A percentile compares a stretch with the other conserved stretches of the same genome.
These are phyloP conservation scores for Idaea aversata DNA, from an alignment of 2,888 invertebrate genomes.

Conservation along the genomic window DNA sequence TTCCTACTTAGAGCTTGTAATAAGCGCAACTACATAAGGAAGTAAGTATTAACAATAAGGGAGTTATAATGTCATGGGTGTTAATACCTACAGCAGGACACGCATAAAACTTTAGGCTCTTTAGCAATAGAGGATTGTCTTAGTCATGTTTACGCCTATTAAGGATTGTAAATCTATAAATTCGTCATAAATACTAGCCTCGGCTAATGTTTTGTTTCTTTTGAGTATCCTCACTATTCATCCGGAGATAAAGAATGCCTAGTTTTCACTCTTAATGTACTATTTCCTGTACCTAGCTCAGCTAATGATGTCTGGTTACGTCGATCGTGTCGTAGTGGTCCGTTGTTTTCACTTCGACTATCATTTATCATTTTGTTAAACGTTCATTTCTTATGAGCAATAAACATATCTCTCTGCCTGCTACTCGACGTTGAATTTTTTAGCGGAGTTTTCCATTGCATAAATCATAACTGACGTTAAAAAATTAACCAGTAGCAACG, in stretches of 20 bases:
- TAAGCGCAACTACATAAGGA: too few species aligned
- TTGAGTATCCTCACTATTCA: constrained; percentile 31
- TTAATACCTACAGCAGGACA: too few species aligned
- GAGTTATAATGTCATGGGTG: too few species aligned
- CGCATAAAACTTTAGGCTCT: neutral
- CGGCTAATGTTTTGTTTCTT: constrained; percentile 14
- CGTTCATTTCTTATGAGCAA: constrained; percentile 25
- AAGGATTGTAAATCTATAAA: neutral
- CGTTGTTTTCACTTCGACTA: constrained; percentile 43
- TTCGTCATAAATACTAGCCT: neutral
- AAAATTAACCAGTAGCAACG: neutral
- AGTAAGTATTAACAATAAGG: too few species aligned
- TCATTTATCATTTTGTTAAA: constrained; percentile 38
- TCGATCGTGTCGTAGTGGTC: constrained; percentile 20
- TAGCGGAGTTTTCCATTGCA: constrained; percentile 1
- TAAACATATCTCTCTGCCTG: constrained; percentile 11
- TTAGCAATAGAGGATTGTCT: neutral
- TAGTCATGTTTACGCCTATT: neutral
- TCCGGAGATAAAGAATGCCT: constrained; percentile 44
- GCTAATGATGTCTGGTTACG: constrained; percentile 46
- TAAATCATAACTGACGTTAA: neutral
- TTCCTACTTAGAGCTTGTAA: too few species aligned
- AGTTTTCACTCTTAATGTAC: constrained; percentile 52
- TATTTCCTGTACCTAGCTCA: constrained; percentile 43
- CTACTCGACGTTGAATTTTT: constrained; percentile 1